These are phyloP conservation scores for Phasianus colchicus DNA, from an alignment of 2,113 vertebrate genomes.

Conservation along the genomic window DNA sequence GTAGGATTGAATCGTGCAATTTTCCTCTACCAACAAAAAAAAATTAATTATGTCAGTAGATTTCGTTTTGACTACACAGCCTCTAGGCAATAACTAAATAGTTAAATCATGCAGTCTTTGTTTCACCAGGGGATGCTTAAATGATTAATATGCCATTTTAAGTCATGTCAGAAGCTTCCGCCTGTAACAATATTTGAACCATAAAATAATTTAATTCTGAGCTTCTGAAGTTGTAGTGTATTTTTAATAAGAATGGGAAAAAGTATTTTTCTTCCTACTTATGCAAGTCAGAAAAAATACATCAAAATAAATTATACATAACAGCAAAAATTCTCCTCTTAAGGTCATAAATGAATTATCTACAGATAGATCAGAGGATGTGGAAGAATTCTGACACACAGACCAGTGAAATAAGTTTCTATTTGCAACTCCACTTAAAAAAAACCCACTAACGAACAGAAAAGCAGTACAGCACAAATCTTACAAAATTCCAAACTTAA, in stretches of 20 bases:
- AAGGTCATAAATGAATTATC: slow-evolving; percentile 45
- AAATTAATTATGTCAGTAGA: not conserved
- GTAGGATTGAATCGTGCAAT: not conserved
- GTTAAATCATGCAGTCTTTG: not conserved
- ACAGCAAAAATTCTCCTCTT: not conserved
- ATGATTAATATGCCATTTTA: slow-evolving; percentile 29
- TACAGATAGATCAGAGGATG: not conserved
- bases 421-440: not conserved
- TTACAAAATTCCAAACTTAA: not conserved
- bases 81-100: not conserved
- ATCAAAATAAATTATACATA: slow-evolving; percentile 36
- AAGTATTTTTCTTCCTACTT: not conserved
- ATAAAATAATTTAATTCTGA: slow-evolving; percentile 16
- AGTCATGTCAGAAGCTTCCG: slow-evolving; percentile 16
- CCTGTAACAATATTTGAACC: slow-evolving; percentile 1
- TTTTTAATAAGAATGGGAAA: slow-evolving; percentile 28
- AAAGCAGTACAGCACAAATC: no score
- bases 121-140: not conserved
- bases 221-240: not conserved
- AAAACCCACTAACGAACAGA: no score
- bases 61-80: not conserved
- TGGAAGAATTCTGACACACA: not conserved
- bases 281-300: slow-evolving; percentile 26
- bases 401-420: not conserved
- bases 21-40: not conserved